phyloP scores from a whole-genome alignment of 2,113 vertebrate species.

The Sinocyclocheilus anophthalmus region DNA sequence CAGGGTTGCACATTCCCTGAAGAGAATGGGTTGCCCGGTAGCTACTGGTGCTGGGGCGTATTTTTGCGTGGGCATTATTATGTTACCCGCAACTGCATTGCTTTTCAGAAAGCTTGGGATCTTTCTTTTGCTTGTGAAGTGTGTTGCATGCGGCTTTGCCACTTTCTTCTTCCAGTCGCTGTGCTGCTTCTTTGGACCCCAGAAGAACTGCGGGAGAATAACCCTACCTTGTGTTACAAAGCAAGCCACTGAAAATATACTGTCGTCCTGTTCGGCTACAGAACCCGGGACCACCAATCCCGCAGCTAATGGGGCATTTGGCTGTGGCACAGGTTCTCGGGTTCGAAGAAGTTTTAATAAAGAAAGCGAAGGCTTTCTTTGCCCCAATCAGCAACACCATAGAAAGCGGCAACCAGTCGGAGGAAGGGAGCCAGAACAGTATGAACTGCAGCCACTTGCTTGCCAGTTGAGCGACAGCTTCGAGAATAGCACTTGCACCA shows the following conservation, averaged over 20 bases:
- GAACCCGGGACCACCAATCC: constrained; percentile 62
- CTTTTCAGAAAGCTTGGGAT: constrained; percentile 92
- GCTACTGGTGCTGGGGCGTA: constrained; percentile 87
- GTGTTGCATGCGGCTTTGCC: constrained; percentile 94
- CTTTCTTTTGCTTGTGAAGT: constrained; percentile 93
- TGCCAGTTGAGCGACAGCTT: constrained; percentile 93
- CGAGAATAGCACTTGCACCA: constrained; percentile 97
- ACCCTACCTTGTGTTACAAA: constrained; percentile 83
- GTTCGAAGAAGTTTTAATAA: constrained; percentile 76
- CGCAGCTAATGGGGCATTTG: constrained; percentile 79
- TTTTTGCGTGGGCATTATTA: constrained; percentile 89
- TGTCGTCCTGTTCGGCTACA: constrained; percentile 63
- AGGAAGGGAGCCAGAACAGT: constrained; percentile 85
- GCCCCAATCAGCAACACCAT: constrained; percentile 70
- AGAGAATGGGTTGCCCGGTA: constrained; percentile 92
- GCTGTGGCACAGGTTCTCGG: constrained; percentile 72
- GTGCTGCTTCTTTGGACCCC: constrained; percentile 94
- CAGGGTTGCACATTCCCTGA: constrained; percentile 90
- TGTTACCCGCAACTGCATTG: constrained; percentile 89
- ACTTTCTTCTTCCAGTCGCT: constrained; percentile 98
- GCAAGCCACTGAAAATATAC: constrained; percentile 62
- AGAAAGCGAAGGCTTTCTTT: constrained; percentile 73
- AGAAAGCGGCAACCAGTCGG: constrained; percentile 62
- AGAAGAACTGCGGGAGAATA: constrained; percentile 90
- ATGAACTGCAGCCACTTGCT: constrained; percentile 91